Conservation (phyloP, 1,140 invertebrate species). For the Chironomus striatipennis region DNA sequence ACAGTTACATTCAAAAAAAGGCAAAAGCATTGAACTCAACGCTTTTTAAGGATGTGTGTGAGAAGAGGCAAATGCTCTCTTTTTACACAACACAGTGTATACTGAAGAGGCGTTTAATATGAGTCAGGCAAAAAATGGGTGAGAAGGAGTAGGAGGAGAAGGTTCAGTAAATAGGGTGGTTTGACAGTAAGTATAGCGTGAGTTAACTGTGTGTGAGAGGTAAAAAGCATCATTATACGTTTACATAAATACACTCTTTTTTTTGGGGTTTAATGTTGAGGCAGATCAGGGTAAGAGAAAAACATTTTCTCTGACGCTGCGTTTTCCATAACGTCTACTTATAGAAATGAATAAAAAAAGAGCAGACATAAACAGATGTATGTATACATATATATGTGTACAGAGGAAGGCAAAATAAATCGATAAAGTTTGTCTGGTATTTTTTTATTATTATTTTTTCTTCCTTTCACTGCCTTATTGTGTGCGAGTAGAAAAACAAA, state of each 20-base stretch:
- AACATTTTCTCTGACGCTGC: slow-evolving; percentile 15
- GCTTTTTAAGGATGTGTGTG: neutral
- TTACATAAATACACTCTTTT: slow-evolving; percentile 16
- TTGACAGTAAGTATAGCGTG: too few species aligned
- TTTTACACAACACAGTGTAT: neutral
- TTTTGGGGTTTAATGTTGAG: slow-evolving; percentile 12
- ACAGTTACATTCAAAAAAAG: neutral
- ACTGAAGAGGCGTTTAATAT: too few species aligned
- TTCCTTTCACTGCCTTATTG: neutral
- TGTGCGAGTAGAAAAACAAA: neutral
- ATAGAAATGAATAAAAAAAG: neutral
- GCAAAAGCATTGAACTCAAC: neutral
- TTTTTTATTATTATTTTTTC: neutral
- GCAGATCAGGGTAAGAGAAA: neutral
- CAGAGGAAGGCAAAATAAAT: slow-evolving; percentile 3
- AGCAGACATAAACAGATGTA: slow-evolving; percentile 18
- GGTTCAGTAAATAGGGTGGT: too few species aligned
- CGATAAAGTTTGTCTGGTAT: slow-evolving; percentile 16
- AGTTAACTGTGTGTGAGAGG: too few species aligned
- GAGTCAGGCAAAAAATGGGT: too few species aligned
- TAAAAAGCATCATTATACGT: slow-evolving; percentile 13
- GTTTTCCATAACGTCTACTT: slow-evolving; percentile 17
- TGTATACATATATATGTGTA: neutral
- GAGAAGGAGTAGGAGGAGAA: too few species aligned
- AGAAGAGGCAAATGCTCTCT: neutral